These are phyloP conservation scores for Theristus sp. DNA, from an alignment of 2,888 invertebrate genomes.

Conservation along the genomic window DNA sequence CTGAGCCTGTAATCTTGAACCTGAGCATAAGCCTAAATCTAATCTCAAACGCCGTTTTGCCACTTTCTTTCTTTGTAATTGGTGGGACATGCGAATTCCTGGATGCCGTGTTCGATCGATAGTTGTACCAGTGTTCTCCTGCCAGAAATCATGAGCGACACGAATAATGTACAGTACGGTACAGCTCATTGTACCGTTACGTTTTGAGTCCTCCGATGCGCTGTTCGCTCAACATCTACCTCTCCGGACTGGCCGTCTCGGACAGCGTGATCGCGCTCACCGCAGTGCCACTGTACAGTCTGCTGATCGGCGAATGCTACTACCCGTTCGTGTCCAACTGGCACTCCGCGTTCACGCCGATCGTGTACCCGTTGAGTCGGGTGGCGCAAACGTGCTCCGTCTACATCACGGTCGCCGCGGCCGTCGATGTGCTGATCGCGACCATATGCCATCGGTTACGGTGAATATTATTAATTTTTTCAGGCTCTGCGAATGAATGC, in stretches of 20 bases:
- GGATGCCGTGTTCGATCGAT: too few relatives aligned
- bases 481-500: too few relatives aligned
- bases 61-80: too few relatives aligned
- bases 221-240: slow-evolving; percentile 1
- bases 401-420: neutral
- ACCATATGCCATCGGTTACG: neutral
- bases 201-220: neutral
- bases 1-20: too few relatives aligned
- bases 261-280: neutral
- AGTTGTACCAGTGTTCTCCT: too few relatives aligned
- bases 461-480: too few relatives aligned
- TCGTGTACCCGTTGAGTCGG: neutral
- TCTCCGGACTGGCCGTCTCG: neutral
- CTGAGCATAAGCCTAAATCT: too few relatives aligned
- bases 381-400: neutral
- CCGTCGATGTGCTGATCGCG: neutral
- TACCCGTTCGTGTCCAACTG: neutral
- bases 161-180: too few relatives aligned
- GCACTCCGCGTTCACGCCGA: neutral
- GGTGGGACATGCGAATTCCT: too few relatives aligned
- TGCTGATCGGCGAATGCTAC: neutral
- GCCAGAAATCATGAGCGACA: too few relatives aligned
- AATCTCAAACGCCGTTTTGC: too few relatives aligned
- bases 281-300: neutral
- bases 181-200: too few relatives aligned